Evolutionary conservation across 1,140 invertebrate genomes (phyloP).

Genomic region (Andricus grossulariae): DNA sequence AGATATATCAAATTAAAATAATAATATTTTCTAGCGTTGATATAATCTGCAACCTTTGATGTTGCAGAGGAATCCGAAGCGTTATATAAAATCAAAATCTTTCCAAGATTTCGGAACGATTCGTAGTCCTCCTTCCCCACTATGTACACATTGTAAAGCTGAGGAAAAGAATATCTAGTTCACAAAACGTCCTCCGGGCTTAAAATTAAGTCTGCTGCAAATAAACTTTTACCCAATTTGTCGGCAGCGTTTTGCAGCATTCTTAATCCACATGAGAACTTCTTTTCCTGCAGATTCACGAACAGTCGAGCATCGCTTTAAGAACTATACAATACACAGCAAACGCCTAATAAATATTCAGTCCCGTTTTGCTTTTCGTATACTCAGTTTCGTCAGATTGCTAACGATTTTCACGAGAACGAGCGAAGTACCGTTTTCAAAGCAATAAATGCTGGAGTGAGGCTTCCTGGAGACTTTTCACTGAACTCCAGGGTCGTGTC

Average conservation of each 20-base stretch:
- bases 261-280: neutral
- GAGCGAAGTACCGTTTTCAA: slow-evolving; percentile 7
- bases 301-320: slow-evolving; percentile 6
- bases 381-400: slow-evolving; percentile 46
- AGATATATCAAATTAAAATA: neutral
- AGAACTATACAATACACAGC: slow-evolving; percentile 39
- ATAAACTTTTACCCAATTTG: neutral
- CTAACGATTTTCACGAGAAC: slow-evolving; percentile 29
- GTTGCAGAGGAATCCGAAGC: slow-evolving; percentile 2
- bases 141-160: slow-evolving; percentile 59
- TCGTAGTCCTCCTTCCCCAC: slow-evolving; percentile 40
- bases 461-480: neutral
- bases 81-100: slow-evolving; percentile 3
- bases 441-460: too few species aligned
- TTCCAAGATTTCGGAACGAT: slow-evolving; percentile 31
- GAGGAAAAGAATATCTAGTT: slow-evolving; percentile 44
- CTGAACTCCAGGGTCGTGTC: slow-evolving; percentile 22
- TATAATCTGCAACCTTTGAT: slow-evolving; percentile 5
- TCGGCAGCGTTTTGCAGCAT: neutral
- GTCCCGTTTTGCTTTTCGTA: slow-evolving; percentile 57
- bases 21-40: neutral
- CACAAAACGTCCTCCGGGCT: neutral
- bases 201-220: neutral
- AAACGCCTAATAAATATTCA: slow-evolving; percentile 62
- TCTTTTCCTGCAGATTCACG: neutral